A percentile compares a stretch with the other conserved stretches of the same genome.
These are phyloP conservation scores for Tenebrio molitor DNA, from an alignment of 1,140 invertebrate genomes.

Conservation along the genomic window DNA sequence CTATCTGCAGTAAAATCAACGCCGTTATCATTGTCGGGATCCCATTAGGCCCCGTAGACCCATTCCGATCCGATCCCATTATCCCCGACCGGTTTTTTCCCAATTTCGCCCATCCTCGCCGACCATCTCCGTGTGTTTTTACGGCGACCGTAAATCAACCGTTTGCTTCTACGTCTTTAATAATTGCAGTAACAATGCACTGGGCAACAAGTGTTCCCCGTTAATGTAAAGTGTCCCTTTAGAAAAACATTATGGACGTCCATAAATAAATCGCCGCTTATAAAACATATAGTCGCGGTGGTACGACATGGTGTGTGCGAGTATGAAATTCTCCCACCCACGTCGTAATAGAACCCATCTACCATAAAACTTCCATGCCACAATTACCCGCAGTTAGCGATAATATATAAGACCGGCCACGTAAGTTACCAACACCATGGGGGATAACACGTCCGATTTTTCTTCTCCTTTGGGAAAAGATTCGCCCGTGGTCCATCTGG, in stretches of 20 bases:
- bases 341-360: conserved; percentile 37
- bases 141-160: conserved; percentile 24
- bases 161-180: conserved; percentile 37
- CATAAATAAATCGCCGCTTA: conserved; percentile 38
- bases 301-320: conserved; percentile 11
- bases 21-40: not conserved
- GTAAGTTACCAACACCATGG: not conserved
- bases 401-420: not conserved
- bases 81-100: conserved; percentile 28
- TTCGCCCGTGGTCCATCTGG: too few species aligned
- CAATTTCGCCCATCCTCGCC: not conserved
- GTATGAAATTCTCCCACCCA: conserved; percentile 29
- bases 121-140: conserved; percentile 3
- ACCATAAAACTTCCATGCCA: conserved; percentile 24
- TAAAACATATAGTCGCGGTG: not conserved
- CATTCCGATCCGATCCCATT: conserved; percentile 3
- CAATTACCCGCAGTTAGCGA: conserved; percentile 30
- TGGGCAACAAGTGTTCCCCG: conserved; percentile 19
- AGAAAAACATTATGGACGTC: conserved; percentile 32
- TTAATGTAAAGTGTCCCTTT: conserved; percentile 29
- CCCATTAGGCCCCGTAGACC: not conserved
- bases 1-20: not conserved
- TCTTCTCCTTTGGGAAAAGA: too few species aligned
- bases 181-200: conserved; percentile 36
- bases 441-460: too few species aligned